Base-by-base conservation (phyloP, 2,888 invertebrate species). In the Machimus rusticus region DNA sequence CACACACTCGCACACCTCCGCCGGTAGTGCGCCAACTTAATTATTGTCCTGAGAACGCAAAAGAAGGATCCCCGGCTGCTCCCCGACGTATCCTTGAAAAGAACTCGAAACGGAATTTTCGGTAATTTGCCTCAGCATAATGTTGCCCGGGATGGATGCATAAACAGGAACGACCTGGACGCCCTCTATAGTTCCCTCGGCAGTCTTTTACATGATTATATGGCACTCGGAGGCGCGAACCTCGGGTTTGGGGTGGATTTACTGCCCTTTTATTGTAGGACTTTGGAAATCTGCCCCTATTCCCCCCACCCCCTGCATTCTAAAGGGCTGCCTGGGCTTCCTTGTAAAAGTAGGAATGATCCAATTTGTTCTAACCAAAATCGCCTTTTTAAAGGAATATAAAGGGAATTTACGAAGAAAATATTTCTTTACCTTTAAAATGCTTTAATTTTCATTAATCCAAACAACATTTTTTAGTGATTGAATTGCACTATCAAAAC, bases 121-220 rank as follows among this genome's bases (percentile, higher is more conserved):
- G 84, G 84, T 84, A 84, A 84, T 84, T 84, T 84, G 84, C 84
- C 31, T 74, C 66, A 84, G 84, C 31, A 66, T 84, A 66, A 84
- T 74, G 84, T 74, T 84, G 28, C 66, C 43, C 16, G 31, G 28
- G 84, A 84, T 84, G 39, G 84, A 84, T 84, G 84, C 66, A 37
- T 84, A 66, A 84, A 74, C 74, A 74, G 74, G 37, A 84, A 74
- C 84, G 66, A 84, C 84, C 74, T 84, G 66, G 66, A 66, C 74
- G 39, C 66, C 28, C 23, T 39, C 37, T 84, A 84, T 84, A 84
- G 74, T 66, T 84, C 84, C 84, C 84, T 66, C 57, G 84, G 39
- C 31, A 39, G 66, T 84, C 57, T 74, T 84, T 84, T 84, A 84
- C 84, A 84, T 84, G 84, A 84, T 84, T 84, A 84, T 84, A 84